These are phyloP conservation scores for Philaethria dido DNA, from an alignment of 2,888 invertebrate genomes.

Conservation along the genomic window DNA sequence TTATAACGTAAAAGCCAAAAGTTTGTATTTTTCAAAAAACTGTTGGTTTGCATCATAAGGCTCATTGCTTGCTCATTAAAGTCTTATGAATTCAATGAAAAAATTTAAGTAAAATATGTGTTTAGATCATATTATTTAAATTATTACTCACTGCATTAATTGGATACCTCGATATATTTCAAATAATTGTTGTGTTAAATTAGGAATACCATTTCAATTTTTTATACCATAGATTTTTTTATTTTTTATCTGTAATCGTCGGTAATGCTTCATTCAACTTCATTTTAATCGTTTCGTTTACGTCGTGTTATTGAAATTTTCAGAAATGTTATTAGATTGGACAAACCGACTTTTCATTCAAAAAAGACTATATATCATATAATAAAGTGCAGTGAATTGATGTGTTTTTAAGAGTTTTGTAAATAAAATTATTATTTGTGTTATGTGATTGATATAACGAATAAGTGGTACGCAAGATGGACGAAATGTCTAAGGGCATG, in stretches of 20 bases:
- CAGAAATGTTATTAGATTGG: slow-evolving; percentile 73
- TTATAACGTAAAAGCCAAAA: too few species aligned
- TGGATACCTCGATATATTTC: too few species aligned
- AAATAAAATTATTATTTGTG: slow-evolving; percentile 67
- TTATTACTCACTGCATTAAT: too few species aligned
- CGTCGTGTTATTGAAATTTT: slow-evolving; percentile 58
- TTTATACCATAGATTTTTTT: slow-evolving; percentile 4
- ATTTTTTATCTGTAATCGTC: slow-evolving; percentile 8
- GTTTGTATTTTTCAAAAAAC: too few species aligned
- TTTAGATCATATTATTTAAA: too few species aligned
- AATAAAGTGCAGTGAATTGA: slow-evolving; percentile 61
- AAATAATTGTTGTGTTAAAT: too few species aligned
- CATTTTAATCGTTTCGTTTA: slow-evolving; percentile 56
- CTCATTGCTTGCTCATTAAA: too few species aligned
- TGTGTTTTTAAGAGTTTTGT: slow-evolving; percentile 61
- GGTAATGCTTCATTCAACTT: slow-evolving; percentile 50
- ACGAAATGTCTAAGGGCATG: slow-evolving; percentile 84
- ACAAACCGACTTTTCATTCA: slow-evolving; percentile 63
- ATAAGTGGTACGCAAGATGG: slow-evolving; percentile 82
- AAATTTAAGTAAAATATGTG: too few species aligned
- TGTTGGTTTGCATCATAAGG: too few species aligned
- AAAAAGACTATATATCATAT: slow-evolving; percentile 63
- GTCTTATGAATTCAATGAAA: too few species aligned
- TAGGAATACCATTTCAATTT: too few species aligned
- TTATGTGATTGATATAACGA: slow-evolving; percentile 81